Percentiles rank a stretch among this genome's conserved stretches.
phyloP scores from a whole-genome alignment of 1,140 invertebrate species.

The Mya arenaria region DNA sequence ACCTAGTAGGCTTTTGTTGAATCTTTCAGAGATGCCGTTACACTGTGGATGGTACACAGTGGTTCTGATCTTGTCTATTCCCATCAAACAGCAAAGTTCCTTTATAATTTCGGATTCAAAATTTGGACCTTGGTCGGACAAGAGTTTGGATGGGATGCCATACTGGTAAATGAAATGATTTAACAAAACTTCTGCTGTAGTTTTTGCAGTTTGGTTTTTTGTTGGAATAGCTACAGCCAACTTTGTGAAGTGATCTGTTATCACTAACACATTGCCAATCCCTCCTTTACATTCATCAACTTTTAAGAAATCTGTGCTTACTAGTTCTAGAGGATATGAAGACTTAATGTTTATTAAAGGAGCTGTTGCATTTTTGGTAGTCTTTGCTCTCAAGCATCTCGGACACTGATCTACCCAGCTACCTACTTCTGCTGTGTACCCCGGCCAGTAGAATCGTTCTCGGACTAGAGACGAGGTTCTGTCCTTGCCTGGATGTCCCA shows the following conservation, averaged over 20 bases:
- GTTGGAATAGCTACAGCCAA: constrained; percentile 34
- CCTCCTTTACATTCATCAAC: constrained; percentile 3
- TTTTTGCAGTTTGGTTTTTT: constrained; percentile 50
- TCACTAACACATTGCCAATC: constrained; percentile 30
- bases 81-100: constrained; percentile 26
- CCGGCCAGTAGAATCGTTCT: constrained; percentile 11
- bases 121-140: constrained; percentile 47
- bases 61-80: constrained; percentile 33
- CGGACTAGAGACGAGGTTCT: neutral
- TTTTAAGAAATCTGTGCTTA: constrained; percentile 15
- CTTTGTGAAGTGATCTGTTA: constrained; percentile 54
- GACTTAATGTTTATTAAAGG: constrained; percentile 7
- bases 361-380: neutral
- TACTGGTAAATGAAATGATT: constrained; percentile 27
- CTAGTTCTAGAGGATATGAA: constrained; percentile 29
- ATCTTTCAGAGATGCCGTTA: constrained; percentile 34
- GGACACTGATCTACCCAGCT: neutral
- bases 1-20: constrained; percentile 24
- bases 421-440: constrained; percentile 9
- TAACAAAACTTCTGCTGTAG: constrained; percentile 38
- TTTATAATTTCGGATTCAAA: constrained; percentile 35
- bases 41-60: constrained; percentile 35
- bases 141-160: constrained; percentile 17
- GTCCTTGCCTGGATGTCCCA: constrained; percentile 13
- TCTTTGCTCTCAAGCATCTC: neutral